Base-by-base conservation (phyloP, 2,888 invertebrate species). In the Clostera curtula region DNA sequence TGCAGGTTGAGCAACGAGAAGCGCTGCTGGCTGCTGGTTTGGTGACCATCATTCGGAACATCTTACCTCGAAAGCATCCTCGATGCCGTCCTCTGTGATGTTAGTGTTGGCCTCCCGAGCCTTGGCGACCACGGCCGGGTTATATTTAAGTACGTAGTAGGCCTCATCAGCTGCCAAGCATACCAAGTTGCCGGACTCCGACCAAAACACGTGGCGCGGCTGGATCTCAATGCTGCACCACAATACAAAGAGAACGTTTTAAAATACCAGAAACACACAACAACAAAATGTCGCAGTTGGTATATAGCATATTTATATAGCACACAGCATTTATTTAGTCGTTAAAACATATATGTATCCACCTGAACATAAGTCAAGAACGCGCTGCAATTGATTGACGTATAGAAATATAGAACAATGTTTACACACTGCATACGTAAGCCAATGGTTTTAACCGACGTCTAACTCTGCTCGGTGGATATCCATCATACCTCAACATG, bases 151-250 rank as follows among this genome's bases (percentile, higher is more conserved):
- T 38, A 99, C 92, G 69, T 92, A 99, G 80, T 97, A 99, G 12
- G 93, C 91, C 34, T 98, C 97, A 43, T 98, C 96, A 0, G 97
- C 95, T 0, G 97, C 96, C 21, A 99, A 87, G 54, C 97, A 96
- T 7, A 98, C 93, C 23, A 98, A 84, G 51, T 92, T 93, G 2
- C 98, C 97, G 63, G 91, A 93, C 72, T 99, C 99, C 17, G 97
- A 95, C 99, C 99, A 99, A 67, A 93, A 96, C 12, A 99, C 93
- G 61, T 94, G 92, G 6, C 86, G 85, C 0, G 96, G 97, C 72
- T 94, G 95, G 49, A 98, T 98, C 83, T 99, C 99, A 57, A 99
- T 98, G 24, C 98, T 90, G 33, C 2, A 35, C 33, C 18, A 13
- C 7, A 12, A 10, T n/a, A 12, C 6, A 2, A 3, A 4, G n/a